Percentiles rank a stretch among this genome's conserved stretches.
Conservation (phyloP, 2,113 vertebrate genomes). For the Pandion haliaetus region DNA sequence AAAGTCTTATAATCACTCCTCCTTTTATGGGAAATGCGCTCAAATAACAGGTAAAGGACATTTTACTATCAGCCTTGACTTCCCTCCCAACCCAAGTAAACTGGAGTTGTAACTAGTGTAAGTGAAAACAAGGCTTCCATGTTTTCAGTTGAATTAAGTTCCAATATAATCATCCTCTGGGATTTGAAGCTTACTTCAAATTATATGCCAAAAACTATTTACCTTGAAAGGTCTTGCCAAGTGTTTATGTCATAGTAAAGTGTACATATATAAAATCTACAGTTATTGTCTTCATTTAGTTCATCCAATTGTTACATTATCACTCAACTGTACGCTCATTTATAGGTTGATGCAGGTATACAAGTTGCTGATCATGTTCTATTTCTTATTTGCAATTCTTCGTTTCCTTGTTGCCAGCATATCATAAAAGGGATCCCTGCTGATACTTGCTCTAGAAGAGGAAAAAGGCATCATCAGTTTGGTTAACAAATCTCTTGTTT, state of each 20-base stretch:
- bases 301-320: not conserved
- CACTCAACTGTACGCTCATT: not conserved
- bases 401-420: conserved; percentile 97
- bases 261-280: not conserved
- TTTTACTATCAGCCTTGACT: not conserved
- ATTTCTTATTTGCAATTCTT: conserved; percentile 96
- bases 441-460: conserved; percentile 92
- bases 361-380: conserved; percentile 3
- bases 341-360: not conserved
- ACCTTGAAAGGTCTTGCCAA: not conserved
- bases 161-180: not conserved
- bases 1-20: not conserved
- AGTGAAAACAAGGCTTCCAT: not conserved
- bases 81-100: not conserved
- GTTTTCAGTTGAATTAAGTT: not conserved
- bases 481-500: not conserved
- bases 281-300: not conserved
- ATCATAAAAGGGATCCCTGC: conserved; percentile 97
- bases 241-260: not conserved
- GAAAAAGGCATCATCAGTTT: not conserved
- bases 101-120: not conserved
- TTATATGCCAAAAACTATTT: not conserved
- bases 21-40: not conserved
- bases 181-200: not conserved
- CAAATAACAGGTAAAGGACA: not conserved